Percentiles rank a stretch among this genome's conserved stretches.
phyloP scores from a whole-genome alignment of 2,888 invertebrate species.

The Xestia ashworthii region DNA sequence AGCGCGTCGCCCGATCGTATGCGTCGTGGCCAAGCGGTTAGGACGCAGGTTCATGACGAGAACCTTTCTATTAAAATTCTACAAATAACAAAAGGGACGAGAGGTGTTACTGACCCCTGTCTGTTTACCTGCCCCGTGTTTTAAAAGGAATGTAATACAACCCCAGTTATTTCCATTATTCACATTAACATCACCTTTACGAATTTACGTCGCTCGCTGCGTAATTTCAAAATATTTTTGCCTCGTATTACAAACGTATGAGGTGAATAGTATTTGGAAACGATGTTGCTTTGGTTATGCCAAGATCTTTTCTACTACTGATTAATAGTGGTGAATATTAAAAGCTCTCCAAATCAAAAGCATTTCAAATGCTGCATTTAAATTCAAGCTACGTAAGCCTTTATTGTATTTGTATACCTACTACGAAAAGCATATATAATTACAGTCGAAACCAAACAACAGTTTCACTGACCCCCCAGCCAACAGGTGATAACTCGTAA shows the following conservation, averaged over 20 bases:
- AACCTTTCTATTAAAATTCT: constrained; percentile 88
- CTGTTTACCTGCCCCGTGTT: constrained; percentile 84
- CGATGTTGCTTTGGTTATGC: background rate
- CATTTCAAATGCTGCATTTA: constrained; percentile 1
- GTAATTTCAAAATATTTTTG: constrained; percentile 52
- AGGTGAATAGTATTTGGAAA: constrained; percentile 24
- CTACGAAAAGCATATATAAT: constrained; percentile 32
- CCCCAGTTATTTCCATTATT: constrained; percentile 88
- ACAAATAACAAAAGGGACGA: constrained; percentile 85
- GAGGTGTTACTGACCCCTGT: constrained; percentile 83
- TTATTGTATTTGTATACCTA: constrained; percentile 32
- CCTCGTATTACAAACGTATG: constrained; percentile 16
- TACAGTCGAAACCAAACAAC: constrained; percentile 51
- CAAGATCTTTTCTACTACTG: background rate
- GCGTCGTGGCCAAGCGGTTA: background rate
- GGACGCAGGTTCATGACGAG: constrained; percentile 65
- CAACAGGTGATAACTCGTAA: constrained; percentile 73
- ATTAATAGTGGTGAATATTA: constrained; percentile 1
- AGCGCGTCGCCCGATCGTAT: background rate
- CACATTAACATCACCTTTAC: constrained; percentile 78
- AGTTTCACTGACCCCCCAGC: constrained; percentile 56
- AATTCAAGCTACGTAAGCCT: constrained; percentile 29
- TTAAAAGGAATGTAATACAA: constrained; percentile 88
- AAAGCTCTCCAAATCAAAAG: constrained; percentile 2
- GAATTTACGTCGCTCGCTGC: constrained; percentile 61